phyloP scores from a whole-genome alignment of 2,888 invertebrate species.

The Sesia bembeciformis region DNA sequence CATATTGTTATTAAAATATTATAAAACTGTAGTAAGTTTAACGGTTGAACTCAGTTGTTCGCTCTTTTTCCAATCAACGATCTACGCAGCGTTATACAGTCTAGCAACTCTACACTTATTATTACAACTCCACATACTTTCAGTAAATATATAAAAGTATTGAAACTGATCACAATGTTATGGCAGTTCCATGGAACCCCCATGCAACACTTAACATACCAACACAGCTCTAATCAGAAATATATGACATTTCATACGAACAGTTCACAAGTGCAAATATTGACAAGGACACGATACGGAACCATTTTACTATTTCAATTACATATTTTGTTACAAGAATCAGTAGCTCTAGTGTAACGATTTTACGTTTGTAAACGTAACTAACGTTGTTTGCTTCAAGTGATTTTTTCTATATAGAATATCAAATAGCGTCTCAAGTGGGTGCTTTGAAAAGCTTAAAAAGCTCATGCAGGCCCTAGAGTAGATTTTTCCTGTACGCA shows the following conservation, averaged over 20 bases:
- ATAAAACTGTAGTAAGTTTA: background rate
- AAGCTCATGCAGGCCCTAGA: no score
- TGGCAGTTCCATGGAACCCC: slow-evolving; percentile 70
- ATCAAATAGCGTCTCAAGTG: no score
- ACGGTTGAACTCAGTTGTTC: background rate
- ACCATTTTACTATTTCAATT: no score
- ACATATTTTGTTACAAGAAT: no score
- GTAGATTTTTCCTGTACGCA: no score
- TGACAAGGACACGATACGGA: no score
- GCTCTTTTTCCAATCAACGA: slow-evolving; percentile 58
- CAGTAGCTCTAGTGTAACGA: no score
- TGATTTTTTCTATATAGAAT: no score
- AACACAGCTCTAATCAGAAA: slow-evolving; percentile 41
- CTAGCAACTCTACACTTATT: slow-evolving; percentile 71
- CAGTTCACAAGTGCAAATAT: slow-evolving; percentile 31
- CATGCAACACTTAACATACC: slow-evolving; percentile 56
- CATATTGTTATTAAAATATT: background rate
- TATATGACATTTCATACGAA: slow-evolving; percentile 55
- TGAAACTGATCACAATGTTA: slow-evolving; percentile 72
- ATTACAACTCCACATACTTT: slow-evolving; percentile 60
- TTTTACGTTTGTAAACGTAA: no score
- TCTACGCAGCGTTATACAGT: slow-evolving; percentile 55
- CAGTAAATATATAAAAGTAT: slow-evolving; percentile 69
- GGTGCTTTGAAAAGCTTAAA: no score
- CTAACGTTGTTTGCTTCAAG: no score